These are phyloP conservation scores for Sesia bembeciformis DNA, from an alignment of 2,888 invertebrate genomes.

Conservation along the genomic window DNA sequence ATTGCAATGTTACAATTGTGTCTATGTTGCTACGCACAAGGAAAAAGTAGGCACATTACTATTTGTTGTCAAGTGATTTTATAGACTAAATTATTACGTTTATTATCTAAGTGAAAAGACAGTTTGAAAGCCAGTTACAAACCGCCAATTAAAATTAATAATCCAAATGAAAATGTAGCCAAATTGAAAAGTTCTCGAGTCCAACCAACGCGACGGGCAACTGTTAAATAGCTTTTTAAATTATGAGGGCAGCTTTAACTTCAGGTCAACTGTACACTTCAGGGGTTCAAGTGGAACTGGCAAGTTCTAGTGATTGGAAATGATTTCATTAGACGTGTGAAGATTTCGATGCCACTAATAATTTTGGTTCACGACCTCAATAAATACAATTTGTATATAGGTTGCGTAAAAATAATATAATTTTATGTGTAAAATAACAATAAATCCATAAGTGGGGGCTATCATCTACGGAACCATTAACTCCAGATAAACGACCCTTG, in stretches of 20 bases:
- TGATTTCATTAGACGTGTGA: constrained; percentile 31
- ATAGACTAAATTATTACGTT: too few species aligned
- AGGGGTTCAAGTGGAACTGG: background rate
- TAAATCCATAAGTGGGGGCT: too few species aligned
- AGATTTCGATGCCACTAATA: constrained; percentile 43
- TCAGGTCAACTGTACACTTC: background rate
- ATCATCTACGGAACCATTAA: too few species aligned
- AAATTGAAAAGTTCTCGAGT: background rate
- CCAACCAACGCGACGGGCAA: background rate
- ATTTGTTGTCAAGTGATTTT: too few species aligned
- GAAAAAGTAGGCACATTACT: too few species aligned
- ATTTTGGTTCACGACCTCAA: constrained; percentile 27
- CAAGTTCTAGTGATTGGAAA: background rate
- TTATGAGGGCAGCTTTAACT: background rate
- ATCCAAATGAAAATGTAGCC: background rate
- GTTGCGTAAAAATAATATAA: too few species aligned
- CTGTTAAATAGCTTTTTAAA: background rate
- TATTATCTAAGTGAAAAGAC: too few species aligned
- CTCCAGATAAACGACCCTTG: too few species aligned
- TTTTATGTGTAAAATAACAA: too few species aligned
- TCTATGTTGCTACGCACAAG: background rate
- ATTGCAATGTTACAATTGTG: background rate
- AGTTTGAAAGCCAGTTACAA: background rate
- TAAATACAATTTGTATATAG: constrained; percentile 12
- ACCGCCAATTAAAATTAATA: background rate